phyloP scores from a whole-genome alignment of 1,140 invertebrate genomes.

The Drosophila teissieri region DNA sequence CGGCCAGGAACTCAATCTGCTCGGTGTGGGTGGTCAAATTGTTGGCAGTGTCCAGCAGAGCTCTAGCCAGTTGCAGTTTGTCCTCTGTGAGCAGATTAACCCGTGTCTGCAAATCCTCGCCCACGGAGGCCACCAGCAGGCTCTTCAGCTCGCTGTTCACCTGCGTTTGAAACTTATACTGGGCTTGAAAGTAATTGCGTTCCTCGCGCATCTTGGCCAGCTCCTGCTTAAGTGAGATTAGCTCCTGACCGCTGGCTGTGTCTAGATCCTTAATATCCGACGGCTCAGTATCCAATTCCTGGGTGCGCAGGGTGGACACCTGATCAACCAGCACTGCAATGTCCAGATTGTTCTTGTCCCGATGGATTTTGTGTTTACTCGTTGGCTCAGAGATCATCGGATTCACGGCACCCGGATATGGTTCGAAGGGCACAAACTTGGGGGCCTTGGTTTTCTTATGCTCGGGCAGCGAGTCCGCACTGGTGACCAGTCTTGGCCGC shows the following conservation, averaged over 20 bases:
- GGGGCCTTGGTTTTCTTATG: conserved; percentile 89
- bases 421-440: conserved; percentile 95
- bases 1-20: conserved; percentile 95
- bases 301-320: conserved; percentile 88
- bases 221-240: conserved; percentile 63
- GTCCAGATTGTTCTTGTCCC: conserved; percentile 87
- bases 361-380: conserved; percentile 69
- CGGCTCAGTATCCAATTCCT: conserved; percentile 80
- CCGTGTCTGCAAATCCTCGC: conserved; percentile 95
- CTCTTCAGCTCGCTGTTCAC: conserved; percentile 97
- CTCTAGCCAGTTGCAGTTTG: conserved; percentile 93
- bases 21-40: conserved; percentile 94
- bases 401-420: conserved; percentile 93
- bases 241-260: conserved; percentile 22
- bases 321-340: conserved; percentile 89
- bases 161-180: conserved; percentile 90
- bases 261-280: not conserved
- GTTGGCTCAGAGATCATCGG: conserved; percentile 86
- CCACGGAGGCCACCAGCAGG: conserved; percentile 95
- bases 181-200: conserved; percentile 88
- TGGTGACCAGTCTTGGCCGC: conserved; percentile 60
- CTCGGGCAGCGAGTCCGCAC: conserved; percentile 33
- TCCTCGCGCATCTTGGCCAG: conserved; percentile 86
- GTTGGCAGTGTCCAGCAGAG: conserved; percentile 93
- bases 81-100: conserved; percentile 96